Base-by-base conservation (phyloP, 2,113 vertebrate species). In the Ochotona curzoniae region DNA sequence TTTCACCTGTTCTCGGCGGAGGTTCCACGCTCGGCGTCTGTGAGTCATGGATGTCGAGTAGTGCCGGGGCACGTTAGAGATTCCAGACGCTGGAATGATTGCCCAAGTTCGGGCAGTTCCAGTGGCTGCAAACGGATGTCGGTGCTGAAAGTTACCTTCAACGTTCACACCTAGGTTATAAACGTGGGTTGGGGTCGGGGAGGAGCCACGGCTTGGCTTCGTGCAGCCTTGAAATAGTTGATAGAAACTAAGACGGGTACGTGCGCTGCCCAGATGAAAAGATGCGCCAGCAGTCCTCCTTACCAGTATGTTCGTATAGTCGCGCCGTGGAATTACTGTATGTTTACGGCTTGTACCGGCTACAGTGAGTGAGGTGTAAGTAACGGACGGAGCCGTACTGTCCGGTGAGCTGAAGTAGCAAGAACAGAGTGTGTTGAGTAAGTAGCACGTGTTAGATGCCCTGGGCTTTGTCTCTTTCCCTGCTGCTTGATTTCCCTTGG, bases 1-100 rank as follows among this genome's bases (percentile, higher is more conserved):
- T 97, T 97, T 94, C 97, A 87, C 91, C 93, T 93, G 95, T 91
- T 95, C 90, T 73, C 30, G 8, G 28, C 79, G 7, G 18, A 57
- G 85, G 13, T 81, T 94, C 54, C 60, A 5, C 0, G 49, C 4
- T 32, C 5, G 49, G 71, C n/a, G 61, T 90, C 87, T 93, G 84
- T 87, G 92, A 96, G 64, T 92, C 92, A 28, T 60, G 60, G 44
- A 23, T 93, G 84, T 95, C 79, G 85, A 78, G 25, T 21, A n/a
- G 28, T 63, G 78, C 26, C 17, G 20, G 61, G 71, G n/a, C 17
- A 74, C 30, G 20, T 63, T 61, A 47, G 90, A 91, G 83, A 71
- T 96, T 96, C 91, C 49, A 82, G 79, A 74, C 60, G 57, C 93
- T 93, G 57, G 97, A 96, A 93, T 93, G 54, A 49, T 86, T 86